These are phyloP conservation scores for Bruchidius siliquastri DNA, from an alignment of 2,888 invertebrate species.

Conservation along the genomic window DNA sequence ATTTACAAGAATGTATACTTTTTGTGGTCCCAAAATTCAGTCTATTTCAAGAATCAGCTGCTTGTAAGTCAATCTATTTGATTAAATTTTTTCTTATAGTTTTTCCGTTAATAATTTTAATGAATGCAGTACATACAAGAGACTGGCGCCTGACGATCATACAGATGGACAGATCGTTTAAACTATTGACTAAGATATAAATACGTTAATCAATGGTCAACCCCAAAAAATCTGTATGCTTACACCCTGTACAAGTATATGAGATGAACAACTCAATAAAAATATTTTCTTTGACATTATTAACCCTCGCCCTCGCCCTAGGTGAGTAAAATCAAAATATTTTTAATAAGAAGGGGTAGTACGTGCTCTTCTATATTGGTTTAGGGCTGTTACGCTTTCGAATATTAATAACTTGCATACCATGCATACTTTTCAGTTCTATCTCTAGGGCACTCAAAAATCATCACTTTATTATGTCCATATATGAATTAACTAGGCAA, in stretches of 20 bases:
- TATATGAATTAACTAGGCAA: neutral
- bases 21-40: no score
- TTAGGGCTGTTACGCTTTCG: neutral
- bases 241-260: neutral
- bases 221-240: neutral
- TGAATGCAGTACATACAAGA: no score
- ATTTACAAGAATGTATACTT: no score
- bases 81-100: no score
- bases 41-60: no score
- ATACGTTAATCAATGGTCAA: no score
- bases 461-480: neutral
- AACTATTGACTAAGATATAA: no score
- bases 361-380: neutral
- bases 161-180: no score
- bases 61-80: no score
- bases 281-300: neutral
- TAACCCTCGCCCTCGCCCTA: neutral
- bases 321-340: neutral
- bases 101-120: no score
- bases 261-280: neutral
- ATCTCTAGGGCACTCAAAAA: neutral
- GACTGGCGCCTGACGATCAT: no score
- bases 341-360: neutral
- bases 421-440: neutral
- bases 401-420: neutral